Evolutionary conservation across 2,888 invertebrate species (phyloP).

Genomic region (Tetropium fuscum): DNA sequence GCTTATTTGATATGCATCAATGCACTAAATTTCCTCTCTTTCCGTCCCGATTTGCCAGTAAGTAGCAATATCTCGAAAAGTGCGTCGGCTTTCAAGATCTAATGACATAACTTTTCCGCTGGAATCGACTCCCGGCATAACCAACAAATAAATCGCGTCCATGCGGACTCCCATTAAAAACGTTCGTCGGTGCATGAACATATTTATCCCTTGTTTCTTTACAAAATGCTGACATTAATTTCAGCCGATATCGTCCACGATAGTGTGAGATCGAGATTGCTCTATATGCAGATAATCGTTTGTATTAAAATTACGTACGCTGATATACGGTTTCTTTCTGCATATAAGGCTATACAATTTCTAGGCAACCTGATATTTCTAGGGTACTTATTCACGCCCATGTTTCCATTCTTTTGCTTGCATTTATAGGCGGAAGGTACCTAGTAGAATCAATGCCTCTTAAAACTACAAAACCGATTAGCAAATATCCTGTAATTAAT

Average conservation of each 20-base stretch:
- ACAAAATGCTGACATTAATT: constrained; percentile 43
- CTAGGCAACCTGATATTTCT: background rate
- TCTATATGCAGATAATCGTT: constrained; percentile 45
- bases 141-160: constrained; percentile 29
- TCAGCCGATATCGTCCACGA: constrained; percentile 30
- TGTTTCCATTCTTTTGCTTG: background rate
- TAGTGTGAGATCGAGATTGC: constrained; percentile 39
- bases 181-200: constrained; percentile 49
- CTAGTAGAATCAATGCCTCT: constrained; percentile 9
- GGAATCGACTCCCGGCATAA: background rate
- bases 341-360: constrained; percentile 5
- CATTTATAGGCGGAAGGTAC: background rate
- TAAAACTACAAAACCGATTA: too few relatives aligned
- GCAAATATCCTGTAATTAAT: constrained; percentile 16
- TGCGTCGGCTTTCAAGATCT: constrained; percentile 6
- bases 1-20: too few relatives aligned
- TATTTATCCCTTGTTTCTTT: constrained; percentile 41
- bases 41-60: too few relatives aligned
- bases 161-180: constrained; percentile 45
- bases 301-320: constrained; percentile 40
- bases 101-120: background rate
- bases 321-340: constrained; percentile 22
- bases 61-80: background rate
- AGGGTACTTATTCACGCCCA: background rate
- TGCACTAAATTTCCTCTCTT: background rate